Percentiles rank a stretch among this genome's conserved stretches.
Conservation (phyloP, 2,888 invertebrate species). For the Theodoxus fluviatilis region DNA sequence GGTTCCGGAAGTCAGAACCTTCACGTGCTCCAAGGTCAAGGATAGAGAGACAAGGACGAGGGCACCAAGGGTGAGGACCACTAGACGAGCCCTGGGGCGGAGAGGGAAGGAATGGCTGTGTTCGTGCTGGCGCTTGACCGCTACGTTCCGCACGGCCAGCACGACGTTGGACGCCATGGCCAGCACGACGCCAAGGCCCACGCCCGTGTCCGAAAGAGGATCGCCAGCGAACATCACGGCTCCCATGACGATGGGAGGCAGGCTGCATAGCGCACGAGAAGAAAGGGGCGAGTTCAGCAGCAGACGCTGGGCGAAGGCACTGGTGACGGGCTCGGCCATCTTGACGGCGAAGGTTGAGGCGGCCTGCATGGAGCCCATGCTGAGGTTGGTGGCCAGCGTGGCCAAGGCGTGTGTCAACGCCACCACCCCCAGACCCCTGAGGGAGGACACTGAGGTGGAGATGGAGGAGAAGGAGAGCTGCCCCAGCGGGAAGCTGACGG, state of each 20-base stretch:
- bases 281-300: conserved; percentile 30
- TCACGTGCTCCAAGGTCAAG: neutral
- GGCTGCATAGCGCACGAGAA: conserved; percentile 27
- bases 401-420: conserved; percentile 31
- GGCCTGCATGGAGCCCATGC: conserved; percentile 37
- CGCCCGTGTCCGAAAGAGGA: conserved; percentile 17
- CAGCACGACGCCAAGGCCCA: conserved; percentile 30
- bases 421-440: neutral
- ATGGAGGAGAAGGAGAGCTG: neutral
- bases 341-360: conserved; percentile 43
- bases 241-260: conserved; percentile 37
- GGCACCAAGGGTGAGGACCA: neutral
- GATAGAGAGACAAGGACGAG: neutral
- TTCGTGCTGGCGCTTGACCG: conserved; percentile 31
- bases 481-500: neutral
- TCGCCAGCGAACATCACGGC: conserved; percentile 35
- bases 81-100: neutral
- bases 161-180: conserved; percentile 40
- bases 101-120: neutral
- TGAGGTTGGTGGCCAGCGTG: conserved; percentile 38
- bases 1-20: neutral
- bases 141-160: conserved; percentile 36
- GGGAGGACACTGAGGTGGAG: too few species aligned
- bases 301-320: conserved; percentile 33
- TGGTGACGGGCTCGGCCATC: conserved; percentile 39